These are phyloP conservation scores for Ardeotis arabs DNA, from an alignment of 2,113 vertebrate genomes.

Conservation along the genomic window DNA sequence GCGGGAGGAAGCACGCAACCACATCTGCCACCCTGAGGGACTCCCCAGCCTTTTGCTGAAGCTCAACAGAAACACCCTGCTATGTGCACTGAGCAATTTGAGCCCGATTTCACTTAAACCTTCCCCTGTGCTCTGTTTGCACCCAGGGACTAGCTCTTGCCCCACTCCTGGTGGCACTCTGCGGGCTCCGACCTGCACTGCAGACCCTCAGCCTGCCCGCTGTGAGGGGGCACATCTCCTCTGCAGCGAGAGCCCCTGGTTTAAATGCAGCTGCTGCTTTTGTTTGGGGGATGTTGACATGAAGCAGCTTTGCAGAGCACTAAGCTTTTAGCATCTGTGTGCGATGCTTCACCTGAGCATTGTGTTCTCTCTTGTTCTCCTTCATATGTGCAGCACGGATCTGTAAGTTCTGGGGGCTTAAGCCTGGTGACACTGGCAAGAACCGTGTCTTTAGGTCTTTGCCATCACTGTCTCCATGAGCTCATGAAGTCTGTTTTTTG, in stretches of 20 bases:
- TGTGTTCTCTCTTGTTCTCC: background rate
- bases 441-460: background rate
- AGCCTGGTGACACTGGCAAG: background rate
- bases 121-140: background rate
- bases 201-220: background rate
- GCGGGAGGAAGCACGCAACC: rapidly evolving
- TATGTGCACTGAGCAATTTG: background rate
- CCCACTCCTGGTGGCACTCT: background rate
- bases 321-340: background rate
- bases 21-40: background rate
- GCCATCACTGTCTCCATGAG: rapidly evolving
- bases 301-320: background rate
- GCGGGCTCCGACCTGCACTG: rapidly evolving
- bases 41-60: background rate
- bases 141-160: background rate
- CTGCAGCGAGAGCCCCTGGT: background rate
- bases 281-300: background rate
- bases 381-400: background rate
- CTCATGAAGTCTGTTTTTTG: rapidly evolving
- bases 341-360: background rate
- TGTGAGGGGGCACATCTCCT: background rate
- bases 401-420: background rate
- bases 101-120: background rate
- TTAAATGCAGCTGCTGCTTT: background rate
- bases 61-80: background rate